A percentile compares a stretch with the other conserved stretches of the same genome.
Conservation (phyloP, 2,113 vertebrate species). For the Ophthalmolycus amberensis region DNA sequence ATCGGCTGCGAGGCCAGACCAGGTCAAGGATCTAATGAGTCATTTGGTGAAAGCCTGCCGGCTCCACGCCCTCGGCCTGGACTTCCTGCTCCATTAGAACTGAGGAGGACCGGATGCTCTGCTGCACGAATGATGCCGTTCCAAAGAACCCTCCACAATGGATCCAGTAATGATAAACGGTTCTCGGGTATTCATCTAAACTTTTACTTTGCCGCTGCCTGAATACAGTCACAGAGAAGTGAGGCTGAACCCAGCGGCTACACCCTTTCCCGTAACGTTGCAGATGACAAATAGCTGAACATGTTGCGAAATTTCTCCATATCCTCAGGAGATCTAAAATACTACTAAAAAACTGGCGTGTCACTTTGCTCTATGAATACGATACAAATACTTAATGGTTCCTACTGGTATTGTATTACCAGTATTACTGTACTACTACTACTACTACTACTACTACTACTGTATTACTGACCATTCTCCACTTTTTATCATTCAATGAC, state of each 20-base stretch:
- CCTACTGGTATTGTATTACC: not conserved
- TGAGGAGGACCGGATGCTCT: not conserved
- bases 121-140: not conserved
- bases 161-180: not conserved
- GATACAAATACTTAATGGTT: not conserved
- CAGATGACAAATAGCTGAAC: not conserved
- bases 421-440: too few relatives aligned
- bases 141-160: not conserved
- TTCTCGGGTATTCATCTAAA: not conserved
- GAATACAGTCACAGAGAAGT: not conserved
- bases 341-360: too few relatives aligned
- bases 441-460: too few relatives aligned
- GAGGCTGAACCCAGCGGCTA: not conserved
- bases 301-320: not conserved
- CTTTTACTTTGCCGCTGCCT: too few relatives aligned
- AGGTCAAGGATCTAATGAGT: not conserved
- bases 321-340: too few relatives aligned
- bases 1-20: not conserved
- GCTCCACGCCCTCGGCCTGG: rapidly evolving
- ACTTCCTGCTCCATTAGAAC: slow-evolving; percentile 5
- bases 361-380: not conserved
- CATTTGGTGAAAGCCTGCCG: not conserved
- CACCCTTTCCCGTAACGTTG: not conserved
- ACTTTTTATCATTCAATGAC: not conserved
- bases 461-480: not conserved